Conservation (phyloP, 2,797 vertebrate species). For the Limosa lapponica region DNA sequence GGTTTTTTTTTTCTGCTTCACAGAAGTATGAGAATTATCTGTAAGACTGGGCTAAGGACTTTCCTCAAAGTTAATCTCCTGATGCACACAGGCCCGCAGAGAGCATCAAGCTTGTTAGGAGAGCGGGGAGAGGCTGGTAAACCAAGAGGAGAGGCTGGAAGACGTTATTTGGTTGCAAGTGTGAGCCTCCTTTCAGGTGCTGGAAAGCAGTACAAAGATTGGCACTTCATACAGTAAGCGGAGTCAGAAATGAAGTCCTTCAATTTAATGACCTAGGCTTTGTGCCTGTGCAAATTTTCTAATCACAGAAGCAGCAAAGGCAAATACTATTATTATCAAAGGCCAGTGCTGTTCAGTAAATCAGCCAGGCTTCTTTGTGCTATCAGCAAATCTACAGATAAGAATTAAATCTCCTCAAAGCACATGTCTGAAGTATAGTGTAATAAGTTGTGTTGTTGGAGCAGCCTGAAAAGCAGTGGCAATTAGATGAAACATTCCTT, state of each 20-base stretch:
- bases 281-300: constrained; percentile 42
- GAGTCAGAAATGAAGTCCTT: constrained; percentile 14
- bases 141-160: not conserved
- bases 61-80: not conserved
- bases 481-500: constrained; percentile 11
- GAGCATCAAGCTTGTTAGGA: not conserved
- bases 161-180: not conserved
- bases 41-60: not conserved
- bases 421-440: not conserved
- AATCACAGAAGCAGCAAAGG: not conserved
- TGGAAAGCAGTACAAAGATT: not conserved
- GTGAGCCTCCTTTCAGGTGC: not conserved
- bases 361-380: not conserved
- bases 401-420: constrained; percentile 28
- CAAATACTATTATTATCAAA: constrained; percentile 24
- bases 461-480: constrained; percentile 10
- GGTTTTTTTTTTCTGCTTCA: not conserved
- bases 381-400: constrained; percentile 62
- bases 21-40: not conserved
- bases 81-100: not conserved
- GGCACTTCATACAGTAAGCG: not conserved
- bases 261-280: not conserved
- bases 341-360: constrained; percentile 9
- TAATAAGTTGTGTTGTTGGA: not conserved
- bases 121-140: not conserved